phyloP scores from a whole-genome alignment of 92 coral and sea anemone species.

The Scolanthus callimorphus region DNA sequence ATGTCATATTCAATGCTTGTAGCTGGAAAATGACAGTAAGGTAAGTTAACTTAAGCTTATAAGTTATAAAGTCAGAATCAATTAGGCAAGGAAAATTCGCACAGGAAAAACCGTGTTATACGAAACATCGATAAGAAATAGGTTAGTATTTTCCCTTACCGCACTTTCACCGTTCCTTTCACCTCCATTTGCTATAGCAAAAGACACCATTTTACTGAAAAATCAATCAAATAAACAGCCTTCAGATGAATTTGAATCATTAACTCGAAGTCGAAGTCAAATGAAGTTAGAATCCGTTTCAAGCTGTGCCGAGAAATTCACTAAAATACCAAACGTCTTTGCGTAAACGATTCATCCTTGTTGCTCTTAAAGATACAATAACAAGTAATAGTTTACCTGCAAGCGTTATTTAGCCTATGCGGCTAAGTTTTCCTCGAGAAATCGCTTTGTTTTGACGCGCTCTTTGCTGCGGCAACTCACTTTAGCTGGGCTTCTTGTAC shows the following conservation, averaged over 20 bases:
- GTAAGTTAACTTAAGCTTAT: not conserved
- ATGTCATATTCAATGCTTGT: not conserved
- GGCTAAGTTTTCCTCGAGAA: too few relatives aligned
- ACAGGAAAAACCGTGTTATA: too few relatives aligned
- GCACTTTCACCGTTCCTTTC: slow-evolving; percentile 52
- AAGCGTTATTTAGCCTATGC: too few relatives aligned
- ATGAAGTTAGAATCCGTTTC: too few relatives aligned
- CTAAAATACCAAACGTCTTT: too few relatives aligned
- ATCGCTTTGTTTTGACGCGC: not conserved
- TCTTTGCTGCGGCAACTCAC: not conserved
- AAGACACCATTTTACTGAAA: slow-evolving; percentile 1
- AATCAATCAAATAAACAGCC: slow-evolving; percentile 4
- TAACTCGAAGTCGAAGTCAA: too few relatives aligned
- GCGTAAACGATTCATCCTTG: too few relatives aligned
- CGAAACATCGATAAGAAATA: not conserved
- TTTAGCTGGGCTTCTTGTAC: not conserved
- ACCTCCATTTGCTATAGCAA: slow-evolving; percentile 37
- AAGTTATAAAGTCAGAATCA: not conserved
- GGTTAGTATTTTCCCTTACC: not conserved
- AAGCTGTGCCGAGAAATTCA: too few relatives aligned
- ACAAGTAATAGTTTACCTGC: too few relatives aligned
- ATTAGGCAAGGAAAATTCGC: not conserved
- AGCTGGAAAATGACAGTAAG: not conserved
- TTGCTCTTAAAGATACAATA: too few relatives aligned
- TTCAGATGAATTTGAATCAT: too few relatives aligned